Evolutionary conservation across 1,140 invertebrate genomes (phyloP), one percentile per base, ranked within the genome.

Genomic region (Fopius arisanus): DNA sequence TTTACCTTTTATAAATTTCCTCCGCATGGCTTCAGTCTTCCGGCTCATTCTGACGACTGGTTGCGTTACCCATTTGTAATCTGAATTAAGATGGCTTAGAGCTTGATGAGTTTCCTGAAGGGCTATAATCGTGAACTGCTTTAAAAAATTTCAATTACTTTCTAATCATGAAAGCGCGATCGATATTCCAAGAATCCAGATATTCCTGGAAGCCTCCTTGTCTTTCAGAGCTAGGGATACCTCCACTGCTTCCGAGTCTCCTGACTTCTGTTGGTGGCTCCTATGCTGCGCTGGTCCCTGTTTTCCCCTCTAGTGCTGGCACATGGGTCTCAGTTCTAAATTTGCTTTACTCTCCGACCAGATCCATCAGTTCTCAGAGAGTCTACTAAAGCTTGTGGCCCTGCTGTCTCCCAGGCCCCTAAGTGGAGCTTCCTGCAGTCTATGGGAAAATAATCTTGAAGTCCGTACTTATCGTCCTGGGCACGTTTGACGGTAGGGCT

Each of bases 21-120:
- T 2, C 74, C 74, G 2, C 12, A 54, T 5, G 62, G n/a, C 71
- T 14, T 43, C 67, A 1, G 62, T 62, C 31, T 63, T 77, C 14
- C 67, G 71, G 0, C 65, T 63, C 3, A 12, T 12, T 43, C 65
- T 77, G 16, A 63, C 21, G 10, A 66, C 75, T 31, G 28, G 33
- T 63, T 74, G 73, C 3, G 23, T 59, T 23, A 37, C 12, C 68
- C 69, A 74, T 2, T 12, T 37, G 29, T 62, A 77, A 14, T 74
- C 41, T n/a, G 14, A 65, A 40, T 69, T 37, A 2, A 75, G 26
- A 14, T 59, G 73, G 0, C 19, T 62, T n/a, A 70, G 5, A 1
- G 31, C 23, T 16, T 59, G 37, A 59, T 73, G 74, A 12, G 73
- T 75, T 41, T 77, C 76, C 62, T 75, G 73, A 10, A 75, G 26